Evolutionary conservation across 2,888 invertebrate species (phyloP).

Genomic region (Diachrysia chrysitis): DNA sequence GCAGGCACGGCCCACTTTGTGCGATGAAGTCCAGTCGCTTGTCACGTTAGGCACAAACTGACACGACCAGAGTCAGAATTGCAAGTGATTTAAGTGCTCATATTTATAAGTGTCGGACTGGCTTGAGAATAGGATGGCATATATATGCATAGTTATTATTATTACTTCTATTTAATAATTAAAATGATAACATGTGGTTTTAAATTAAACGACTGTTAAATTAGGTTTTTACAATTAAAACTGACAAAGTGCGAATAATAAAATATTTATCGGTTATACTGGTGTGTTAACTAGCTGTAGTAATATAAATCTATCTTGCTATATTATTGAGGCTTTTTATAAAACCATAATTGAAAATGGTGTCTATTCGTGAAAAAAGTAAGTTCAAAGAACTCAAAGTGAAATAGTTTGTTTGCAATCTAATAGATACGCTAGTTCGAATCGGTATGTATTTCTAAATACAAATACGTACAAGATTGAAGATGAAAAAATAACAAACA

Average conservation of each 20-base stretch:
- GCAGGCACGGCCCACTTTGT: constrained; percentile 8
- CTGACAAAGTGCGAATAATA: too few species aligned
- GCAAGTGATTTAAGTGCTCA: constrained; percentile 19
- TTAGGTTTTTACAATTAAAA: too few species aligned
- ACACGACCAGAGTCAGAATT: not conserved
- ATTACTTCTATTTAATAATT: not conserved
- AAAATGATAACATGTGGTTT: too few species aligned
- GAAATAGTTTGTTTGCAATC: constrained; percentile 1
- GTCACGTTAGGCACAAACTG: constrained; percentile 21
- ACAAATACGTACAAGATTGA: not conserved
- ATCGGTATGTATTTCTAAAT: too few species aligned
- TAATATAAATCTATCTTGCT: not conserved
- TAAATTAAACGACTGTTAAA: too few species aligned
- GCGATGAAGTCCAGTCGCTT: constrained; percentile 8
- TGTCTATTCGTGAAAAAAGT: not conserved
- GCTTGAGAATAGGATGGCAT: not conserved
- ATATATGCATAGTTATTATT: not conserved
- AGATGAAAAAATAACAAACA: constrained; percentile 12
- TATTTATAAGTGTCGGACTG: constrained; percentile 11
- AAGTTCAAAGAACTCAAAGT: not conserved
- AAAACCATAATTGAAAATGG: not conserved
- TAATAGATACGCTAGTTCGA: not conserved
- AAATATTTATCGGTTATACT: too few species aligned
- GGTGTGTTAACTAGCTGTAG: too few species aligned
- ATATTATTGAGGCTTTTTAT: not conserved